Evolutionary conservation across 30 jellyfish, hydroid and myxozoan species (phyloP), one percentile per base, ranked within the genome.

Genomic region (Turritopsis rubra): DNA sequence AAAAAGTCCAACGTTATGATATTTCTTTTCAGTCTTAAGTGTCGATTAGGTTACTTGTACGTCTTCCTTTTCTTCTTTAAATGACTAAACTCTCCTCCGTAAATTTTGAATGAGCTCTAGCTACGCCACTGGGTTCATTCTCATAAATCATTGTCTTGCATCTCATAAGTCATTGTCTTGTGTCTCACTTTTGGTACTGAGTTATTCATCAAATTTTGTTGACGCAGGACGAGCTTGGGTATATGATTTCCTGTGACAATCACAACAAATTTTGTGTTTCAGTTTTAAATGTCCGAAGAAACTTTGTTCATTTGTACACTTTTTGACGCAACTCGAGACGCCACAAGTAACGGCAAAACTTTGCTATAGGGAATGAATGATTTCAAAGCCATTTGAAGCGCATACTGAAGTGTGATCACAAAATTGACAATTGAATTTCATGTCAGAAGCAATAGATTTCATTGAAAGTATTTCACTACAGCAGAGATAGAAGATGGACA

Each of bases 271-370:
- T 54, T n/a, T n/a, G n/a, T 54, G 72, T 54, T 54, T 54, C n/a
- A 54, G n/a, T 54, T 54, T 54, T n/a, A 54, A n/a, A 54, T 54
- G 72, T 54, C 72, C n/a, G 19, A 54, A n/a, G n/a, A 54, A 54
- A 54, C 72, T 54, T 54, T 54, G 18, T n/a, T 54, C 72, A 54
- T 54, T 54, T 54, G 72, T 54, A 54, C 18, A 54, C n/a, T 54
- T 54, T 54, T 54, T 54, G 18, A 54, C n/a, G 72, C 72, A 54
- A 54, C 72, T 54, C 19, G 72, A 54, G n/a, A 54, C 72, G 72
- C 72, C 72, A 54, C 72, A 54, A 54, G n/a, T n/a, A 54, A 54
- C 72, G n/a, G 72, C 72, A 54, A 54, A 54, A 18, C n/a, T 54
- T 54, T 54, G 72, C 18, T 18, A 54, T 54, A 54, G n/a, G 18